Evolutionary conservation across 2,888 invertebrate genomes (phyloP), one percentile per base, ranked within the genome.

Genomic region (Fragum whitleyi): DNA sequence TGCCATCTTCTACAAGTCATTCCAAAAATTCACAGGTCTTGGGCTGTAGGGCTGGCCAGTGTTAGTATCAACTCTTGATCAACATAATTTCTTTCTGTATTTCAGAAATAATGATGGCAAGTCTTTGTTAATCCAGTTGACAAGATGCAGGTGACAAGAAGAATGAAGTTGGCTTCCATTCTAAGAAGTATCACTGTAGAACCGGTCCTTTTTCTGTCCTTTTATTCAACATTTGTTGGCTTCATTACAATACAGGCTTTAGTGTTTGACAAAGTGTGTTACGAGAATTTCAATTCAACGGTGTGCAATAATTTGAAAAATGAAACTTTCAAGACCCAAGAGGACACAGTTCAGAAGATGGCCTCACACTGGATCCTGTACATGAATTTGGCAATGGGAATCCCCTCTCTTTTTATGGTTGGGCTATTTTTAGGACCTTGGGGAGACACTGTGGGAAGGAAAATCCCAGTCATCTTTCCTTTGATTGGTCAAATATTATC

Each of bases 131-230:
- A 36, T 36, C 32, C 9, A 36, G n/a, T n/a, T n/a, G n/a, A 36
- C 16, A 61, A 39, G 23, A 65, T 65, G 65, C 11, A 42, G 42
- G 42, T 65, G 9, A 42, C 65, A 11, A 65, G 23, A 65, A 39
- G 42, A 42, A 26, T n/a, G 19, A 65, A 65, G 39, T n/a, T 39
- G 16, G 21, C 23, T 1, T 42, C 26, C 51, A 72, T 65, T 19
- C 21, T 42, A 5, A 32, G 26, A 21, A 65, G 42, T 14, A 95
- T 97, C 73, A 96, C 97, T 0, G 97, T 98, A 28, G 98, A 98
- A 91, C 97, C 98, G 0, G 95, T 97, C 0, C 96, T 98, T 96
- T 96, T 97, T 92, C 94, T 97, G 1, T 98, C 97, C 92, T 97
- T 98, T 97, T 96, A 97, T 95, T 97, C 97, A 0, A 97, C 96